Conservation (phyloP, 2,797 vertebrate species). For the Alca torda region DNA sequence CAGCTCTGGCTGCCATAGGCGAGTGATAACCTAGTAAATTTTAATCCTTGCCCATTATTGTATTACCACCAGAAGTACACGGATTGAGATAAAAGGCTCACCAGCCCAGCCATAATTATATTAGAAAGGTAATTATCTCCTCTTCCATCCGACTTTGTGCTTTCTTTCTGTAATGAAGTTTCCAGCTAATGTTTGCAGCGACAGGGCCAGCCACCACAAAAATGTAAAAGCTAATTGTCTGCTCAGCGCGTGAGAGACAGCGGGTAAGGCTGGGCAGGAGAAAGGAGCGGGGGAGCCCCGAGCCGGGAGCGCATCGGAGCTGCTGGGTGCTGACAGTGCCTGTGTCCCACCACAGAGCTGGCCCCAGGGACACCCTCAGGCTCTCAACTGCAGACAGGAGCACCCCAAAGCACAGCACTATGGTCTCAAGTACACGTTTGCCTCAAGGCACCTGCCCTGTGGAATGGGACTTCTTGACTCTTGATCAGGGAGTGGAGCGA, state of each 20-base stretch:
- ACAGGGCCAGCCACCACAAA: neutral
- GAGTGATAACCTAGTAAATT: slow-evolving; percentile 5
- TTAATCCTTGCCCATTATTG: slow-evolving; percentile 36
- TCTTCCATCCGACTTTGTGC: slow-evolving; percentile 25
- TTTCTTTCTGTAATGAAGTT: neutral
- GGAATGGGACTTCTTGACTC: no score
- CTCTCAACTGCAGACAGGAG: neutral
- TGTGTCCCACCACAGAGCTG: accelerated
- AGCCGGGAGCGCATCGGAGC: neutral
- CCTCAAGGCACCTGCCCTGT: neutral
- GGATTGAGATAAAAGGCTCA: slow-evolving; percentile 59
- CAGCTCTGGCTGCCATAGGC: neutral
- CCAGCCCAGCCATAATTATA: slow-evolving; percentile 44
- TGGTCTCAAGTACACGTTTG: neutral
- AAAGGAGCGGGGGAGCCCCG: accelerated
- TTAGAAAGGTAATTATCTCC: slow-evolving; percentile 67
- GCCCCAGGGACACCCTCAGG: no score
- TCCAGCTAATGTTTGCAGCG: neutral
- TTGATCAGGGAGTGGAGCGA: neutral
- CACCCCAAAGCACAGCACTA: neutral
- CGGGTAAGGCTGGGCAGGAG: neutral
- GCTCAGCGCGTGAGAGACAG: neutral
- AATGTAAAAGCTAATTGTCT: neutral
- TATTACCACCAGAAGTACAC: neutral
- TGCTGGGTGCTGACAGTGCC: neutral